Evolutionary conservation across 2,113 vertebrate species (phyloP), one percentile per base, ranked within the genome.

Genomic region (Patagioenas fasciata): DNA sequence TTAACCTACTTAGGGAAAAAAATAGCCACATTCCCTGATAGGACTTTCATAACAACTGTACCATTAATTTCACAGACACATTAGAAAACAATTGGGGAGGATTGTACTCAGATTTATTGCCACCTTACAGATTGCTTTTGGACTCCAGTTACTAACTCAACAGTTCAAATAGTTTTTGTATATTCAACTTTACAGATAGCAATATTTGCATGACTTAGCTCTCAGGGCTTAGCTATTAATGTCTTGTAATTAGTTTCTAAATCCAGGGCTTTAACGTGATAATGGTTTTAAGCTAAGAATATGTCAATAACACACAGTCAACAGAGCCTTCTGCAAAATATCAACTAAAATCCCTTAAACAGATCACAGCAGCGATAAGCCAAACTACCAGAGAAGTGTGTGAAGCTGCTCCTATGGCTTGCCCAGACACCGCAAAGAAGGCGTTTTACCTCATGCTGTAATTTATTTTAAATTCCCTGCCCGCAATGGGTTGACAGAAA

Each of bases 191-290:
- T n/a, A 66, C n/a, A 96, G 93, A 95, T 24, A 91, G 85, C 66
- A 85, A 93, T 96, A 97, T 97, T 97, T 97, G 56, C 77, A 97
- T 96, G 91, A 90, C 80, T 97, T 95, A 61, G 86, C 94, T 97
- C 91, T 95, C 70, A 60, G 38, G 88, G 95, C 94, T 97, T 96
- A 96, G 96, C 96, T 95, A 95, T 95, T 96, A 96, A 95, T 91
- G 91, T 80, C 93, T 96, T 92, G 79, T 97, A 98, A 98, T 98
- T 98, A 97, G 85, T 88, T 97, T 83, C 90, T 93, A 97, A 98
- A 98, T 97, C 95, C 72, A 78, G 62, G 92, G 86, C 87, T 98
- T 97, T 91, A 89, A 89, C 88, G 53, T 53, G 89, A 94, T 96
- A 97, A 96, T 80, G 83, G 93, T 94, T 96, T 97, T 96, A 97